Percentiles rank a stretch among this genome's conserved stretches.
phyloP scores from a whole-genome alignment of 2,888 invertebrate genomes.

The Prosopocoilus inquinatus region DNA sequence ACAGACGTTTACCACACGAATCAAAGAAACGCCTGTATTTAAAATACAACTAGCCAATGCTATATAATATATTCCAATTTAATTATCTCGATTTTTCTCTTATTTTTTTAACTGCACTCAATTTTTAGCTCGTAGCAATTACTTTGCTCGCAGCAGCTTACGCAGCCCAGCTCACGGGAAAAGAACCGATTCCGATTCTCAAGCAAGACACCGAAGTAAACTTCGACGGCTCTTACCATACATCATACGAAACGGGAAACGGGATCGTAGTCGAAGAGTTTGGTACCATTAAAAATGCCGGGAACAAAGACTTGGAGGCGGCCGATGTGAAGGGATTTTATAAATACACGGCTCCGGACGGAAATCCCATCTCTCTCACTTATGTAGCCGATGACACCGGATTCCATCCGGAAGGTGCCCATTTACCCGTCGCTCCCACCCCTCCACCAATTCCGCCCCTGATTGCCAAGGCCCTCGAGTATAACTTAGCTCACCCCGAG shows the following conservation, averaged over 20 bases:
- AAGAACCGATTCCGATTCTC: slow-evolving; percentile 65
- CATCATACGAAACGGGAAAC: slow-evolving; percentile 61
- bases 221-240: slow-evolving; percentile 65
- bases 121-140: not conserved
- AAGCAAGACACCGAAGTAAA: slow-evolving; percentile 67
- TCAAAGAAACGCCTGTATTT: no score
- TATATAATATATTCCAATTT: no score
- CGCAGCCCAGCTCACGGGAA: slow-evolving; percentile 41
- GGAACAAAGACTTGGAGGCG: slow-evolving; percentile 20
- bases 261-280: slow-evolving; percentile 60
- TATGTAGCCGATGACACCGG: slow-evolving; percentile 70
- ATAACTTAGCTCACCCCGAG: slow-evolving; percentile 59
- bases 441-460: slow-evolving; percentile 67
- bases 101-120: not conserved
- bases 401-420: slow-evolving; percentile 58
- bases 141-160: not conserved
- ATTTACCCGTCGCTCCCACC: slow-evolving; percentile 53
- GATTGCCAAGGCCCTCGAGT: slow-evolving; percentile 67
- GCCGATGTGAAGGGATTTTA: slow-evolving; percentile 33
- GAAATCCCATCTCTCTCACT: slow-evolving; percentile 56
- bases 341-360: slow-evolving; percentile 60
- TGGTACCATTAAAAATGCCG: slow-evolving; percentile 55
- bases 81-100: no score
- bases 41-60: no score
- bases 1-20: no score